A percentile compares a stretch with the other conserved stretches of the same genome.
These are phyloP conservation scores for Achatina immaculata DNA, from an alignment of 1,140 invertebrate species.

Conservation along the genomic window DNA sequence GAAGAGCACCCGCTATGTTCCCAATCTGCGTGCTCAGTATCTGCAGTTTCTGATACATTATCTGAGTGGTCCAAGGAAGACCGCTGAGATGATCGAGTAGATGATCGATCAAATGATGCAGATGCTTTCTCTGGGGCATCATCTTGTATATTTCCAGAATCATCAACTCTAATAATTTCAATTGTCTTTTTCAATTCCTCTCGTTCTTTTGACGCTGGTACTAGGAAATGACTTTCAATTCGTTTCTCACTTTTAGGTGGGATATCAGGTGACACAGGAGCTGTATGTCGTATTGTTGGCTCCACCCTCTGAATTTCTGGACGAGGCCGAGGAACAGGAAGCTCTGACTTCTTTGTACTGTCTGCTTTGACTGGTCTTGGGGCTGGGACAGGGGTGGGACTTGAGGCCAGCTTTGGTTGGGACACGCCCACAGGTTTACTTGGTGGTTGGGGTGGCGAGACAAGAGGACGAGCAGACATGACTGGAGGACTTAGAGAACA, in stretches of 20 bases:
- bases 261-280: constrained; percentile 26
- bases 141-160: constrained; percentile 1
- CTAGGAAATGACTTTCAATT: constrained; percentile 39
- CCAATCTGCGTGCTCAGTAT: constrained; percentile 16
- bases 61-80: constrained; percentile 23
- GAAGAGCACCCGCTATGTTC: constrained; percentile 30
- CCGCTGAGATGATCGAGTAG: constrained; percentile 26
- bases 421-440: constrained; percentile 22
- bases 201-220: constrained; percentile 21
- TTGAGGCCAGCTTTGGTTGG: constrained; percentile 9
- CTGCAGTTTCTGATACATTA: constrained; percentile 25
- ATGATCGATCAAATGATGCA: constrained; percentile 32
- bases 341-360: constrained; percentile 46
- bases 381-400: constrained; percentile 41
- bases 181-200: constrained; percentile 46
- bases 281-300: constrained; percentile 45
- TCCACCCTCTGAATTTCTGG: constrained; percentile 62
- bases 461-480: constrained; percentile 20
- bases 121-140: constrained; percentile 17
- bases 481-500: constrained; percentile 12
- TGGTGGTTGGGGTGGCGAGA: constrained; percentile 35
- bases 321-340: constrained; percentile 60
- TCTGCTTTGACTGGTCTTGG: constrained; percentile 41
- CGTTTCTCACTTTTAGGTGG: constrained; percentile 30
- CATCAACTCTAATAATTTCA: constrained; percentile 43